Evolutionary conservation across 1,140 invertebrate species (phyloP), one percentile per base, ranked within the genome.

Genomic region (Babylonia areolata): DNA sequence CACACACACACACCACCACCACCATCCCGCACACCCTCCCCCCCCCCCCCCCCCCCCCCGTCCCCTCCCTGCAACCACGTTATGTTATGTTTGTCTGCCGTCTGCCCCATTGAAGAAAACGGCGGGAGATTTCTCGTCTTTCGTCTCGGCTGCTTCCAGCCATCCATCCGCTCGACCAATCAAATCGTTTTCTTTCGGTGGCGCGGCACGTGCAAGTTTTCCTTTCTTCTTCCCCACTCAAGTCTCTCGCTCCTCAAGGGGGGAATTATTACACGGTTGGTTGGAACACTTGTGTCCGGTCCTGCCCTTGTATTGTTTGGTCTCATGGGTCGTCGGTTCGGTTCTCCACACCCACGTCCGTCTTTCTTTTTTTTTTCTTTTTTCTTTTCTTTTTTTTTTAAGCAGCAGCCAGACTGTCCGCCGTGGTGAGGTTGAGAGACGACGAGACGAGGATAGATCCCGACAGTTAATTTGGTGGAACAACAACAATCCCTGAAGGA

Each of bases 401-500:
- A n/a, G n/a, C n/a, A n/a, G n/a, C n/a, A n/a, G 31, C 23, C 71
- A 33, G n/a, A 33, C 0, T n/a, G n/a, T 73, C 31, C 12, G 33
- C 12, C 12, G 33, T 6, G 12, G 31, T 37, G 37, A 5, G 35
- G 35, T 33, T 37, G 75, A 28, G 20, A 35, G 37, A 31, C 2
- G 37, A 37, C 17, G 75, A 37, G 75, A 37, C 15, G 33, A 15
- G 20, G 37, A 77, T 77, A 3, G 40, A 37, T 77, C 17, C 35
- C 64, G 81, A 82, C 81, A 23, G 64, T 69, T 82, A 82, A 82
- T 82, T 82, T 51, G 23, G 11, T 82, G 51, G 20, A 35, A 82
- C 33, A 82, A 69, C 81, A 82, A 64, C 58, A 51, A 51, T 69
- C 51, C 81, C 81, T 69, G 35, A 37, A 6, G 9, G 33, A 81